These are phyloP conservation scores for Bombus fervidus DNA, from an alignment of 1,140 invertebrate genomes.

Conservation along the genomic window DNA sequence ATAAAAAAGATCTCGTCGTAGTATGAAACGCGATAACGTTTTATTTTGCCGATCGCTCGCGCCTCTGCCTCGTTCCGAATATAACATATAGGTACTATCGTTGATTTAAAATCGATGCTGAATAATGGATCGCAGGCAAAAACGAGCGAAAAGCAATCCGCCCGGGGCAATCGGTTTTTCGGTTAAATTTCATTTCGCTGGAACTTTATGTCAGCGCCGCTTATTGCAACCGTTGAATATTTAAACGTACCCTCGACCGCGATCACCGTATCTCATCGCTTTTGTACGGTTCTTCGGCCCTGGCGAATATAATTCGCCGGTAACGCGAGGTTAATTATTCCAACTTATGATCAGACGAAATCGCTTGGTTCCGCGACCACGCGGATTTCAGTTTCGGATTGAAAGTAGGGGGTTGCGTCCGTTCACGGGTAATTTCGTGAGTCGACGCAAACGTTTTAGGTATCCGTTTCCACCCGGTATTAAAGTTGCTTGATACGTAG, in stretches of 20 bases:
- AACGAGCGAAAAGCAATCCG: slow-evolving; percentile 19
- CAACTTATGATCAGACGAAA: slow-evolving; percentile 54
- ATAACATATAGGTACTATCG: background rate
- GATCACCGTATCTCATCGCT: slow-evolving; percentile 47
- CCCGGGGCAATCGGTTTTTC: slow-evolving; percentile 39
- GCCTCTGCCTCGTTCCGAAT: background rate
- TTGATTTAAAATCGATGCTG: slow-evolving; percentile 31
- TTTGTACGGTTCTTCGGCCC: slow-evolving; percentile 1
- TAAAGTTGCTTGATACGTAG: slow-evolving; percentile 55
- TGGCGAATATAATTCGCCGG: slow-evolving; percentile 61
- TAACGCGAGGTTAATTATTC: slow-evolving; percentile 66
- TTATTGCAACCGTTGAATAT: slow-evolving; percentile 49
- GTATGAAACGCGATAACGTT: background rate
- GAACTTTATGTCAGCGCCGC: slow-evolving; percentile 43
- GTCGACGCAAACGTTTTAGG: slow-evolving; percentile 9
- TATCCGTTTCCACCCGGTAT: slow-evolving; percentile 22
- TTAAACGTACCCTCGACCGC: slow-evolving; percentile 20
- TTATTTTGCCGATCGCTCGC: background rate
- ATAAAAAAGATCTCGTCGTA: background rate
- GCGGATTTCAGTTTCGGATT: slow-evolving; percentile 6
- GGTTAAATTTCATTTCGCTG: slow-evolving; percentile 35
- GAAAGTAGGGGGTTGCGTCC: background rate
- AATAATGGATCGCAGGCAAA: slow-evolving; percentile 24
- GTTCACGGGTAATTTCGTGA: slow-evolving; percentile 54
- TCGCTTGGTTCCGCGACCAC: background rate